Conservation (phyloP, 2,113 vertebrate species). For the Siphamia tubifer region DNA sequence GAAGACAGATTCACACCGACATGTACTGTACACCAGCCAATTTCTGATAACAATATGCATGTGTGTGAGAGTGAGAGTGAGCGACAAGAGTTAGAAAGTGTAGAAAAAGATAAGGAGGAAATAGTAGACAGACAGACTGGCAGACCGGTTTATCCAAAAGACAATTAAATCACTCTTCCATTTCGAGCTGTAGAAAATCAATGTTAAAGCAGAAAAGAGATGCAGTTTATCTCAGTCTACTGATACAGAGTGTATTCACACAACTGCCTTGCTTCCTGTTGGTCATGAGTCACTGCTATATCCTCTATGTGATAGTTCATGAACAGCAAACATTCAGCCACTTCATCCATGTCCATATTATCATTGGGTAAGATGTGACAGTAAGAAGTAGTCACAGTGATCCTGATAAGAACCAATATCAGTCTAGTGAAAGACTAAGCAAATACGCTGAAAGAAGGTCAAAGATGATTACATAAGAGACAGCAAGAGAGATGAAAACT, state of each 20-base stretch:
- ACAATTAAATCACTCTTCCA: conserved; percentile 25
- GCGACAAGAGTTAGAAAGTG: background rate
- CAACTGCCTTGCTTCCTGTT: conserved; percentile 8
- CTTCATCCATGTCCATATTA: conserved; percentile 5
- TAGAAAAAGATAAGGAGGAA: conserved; percentile 6
- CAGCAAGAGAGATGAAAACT: background rate
- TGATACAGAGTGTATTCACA: conserved; percentile 10
- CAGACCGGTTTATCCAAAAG: conserved; percentile 25
- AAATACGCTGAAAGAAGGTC: conserved; percentile 32
- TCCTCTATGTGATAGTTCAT: conserved; percentile 56
- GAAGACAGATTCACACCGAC: conserved; percentile 54
- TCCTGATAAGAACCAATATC: conserved; percentile 42
- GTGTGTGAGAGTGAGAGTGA: background rate
- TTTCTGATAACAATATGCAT: conserved; percentile 4
- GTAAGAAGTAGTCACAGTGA: conserved; percentile 27
- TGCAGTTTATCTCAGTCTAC: conserved; percentile 5
- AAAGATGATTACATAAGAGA: conserved; percentile 16
- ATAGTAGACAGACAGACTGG: background rate
- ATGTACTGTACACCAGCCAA: conserved; percentile 6
- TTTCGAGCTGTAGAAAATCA: conserved; percentile 35
- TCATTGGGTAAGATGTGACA: conserved; percentile 10
- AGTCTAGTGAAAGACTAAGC: conserved; percentile 39
- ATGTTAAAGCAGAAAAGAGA: conserved; percentile 24
- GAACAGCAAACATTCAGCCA: conserved; percentile 57
- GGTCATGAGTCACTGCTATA: conserved; percentile 15